phyloP scores from a whole-genome alignment of 1,140 invertebrate species.

The Drosophila nasuta region DNA sequence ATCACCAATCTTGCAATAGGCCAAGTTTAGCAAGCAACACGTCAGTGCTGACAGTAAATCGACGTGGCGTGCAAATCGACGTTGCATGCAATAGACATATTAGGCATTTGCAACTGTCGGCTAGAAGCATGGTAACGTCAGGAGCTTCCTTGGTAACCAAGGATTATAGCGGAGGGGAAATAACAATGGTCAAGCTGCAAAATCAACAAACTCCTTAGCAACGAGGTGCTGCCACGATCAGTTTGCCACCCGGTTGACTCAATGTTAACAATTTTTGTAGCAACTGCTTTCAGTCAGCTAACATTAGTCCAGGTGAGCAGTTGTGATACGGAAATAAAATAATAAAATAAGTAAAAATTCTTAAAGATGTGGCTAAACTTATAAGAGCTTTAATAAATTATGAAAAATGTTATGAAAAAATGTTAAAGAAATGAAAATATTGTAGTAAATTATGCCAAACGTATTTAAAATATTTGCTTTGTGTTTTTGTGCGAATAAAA shows the following conservation, averaged over 20 bases:
- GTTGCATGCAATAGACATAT: conserved; percentile 31
- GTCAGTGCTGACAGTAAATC: conserved; percentile 7
- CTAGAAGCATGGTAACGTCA: conserved; percentile 48
- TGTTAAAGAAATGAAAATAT: background rate
- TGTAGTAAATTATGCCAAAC: background rate
- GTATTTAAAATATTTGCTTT: background rate
- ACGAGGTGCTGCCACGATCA: conserved; percentile 70
- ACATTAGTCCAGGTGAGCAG: conserved; percentile 65
- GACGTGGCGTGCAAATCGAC: conserved; percentile 42
- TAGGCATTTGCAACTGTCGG: conserved; percentile 58
- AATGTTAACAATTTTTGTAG: conserved; percentile 13
- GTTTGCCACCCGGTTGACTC: conserved; percentile 37
- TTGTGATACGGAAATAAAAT: conserved; percentile 32
- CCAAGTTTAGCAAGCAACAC: conserved; percentile 22
- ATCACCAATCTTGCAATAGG: conserved; percentile 18
- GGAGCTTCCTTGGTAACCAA: conserved; percentile 31
- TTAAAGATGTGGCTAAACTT: background rate
- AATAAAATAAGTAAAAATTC: background rate
- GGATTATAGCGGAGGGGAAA: conserved; percentile 58
- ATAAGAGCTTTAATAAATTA: background rate
- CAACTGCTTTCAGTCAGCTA: conserved; percentile 54
- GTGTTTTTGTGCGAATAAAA: background rate
- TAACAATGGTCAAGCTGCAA: conserved; percentile 55
- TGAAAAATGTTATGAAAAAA: background rate
- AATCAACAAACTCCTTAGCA: conserved; percentile 75